A percentile compares a stretch with the other conserved stretches of the same genome.
Conservation (phyloP, 2,113 vertebrate species). For the Epinephelus lanceolatus region DNA sequence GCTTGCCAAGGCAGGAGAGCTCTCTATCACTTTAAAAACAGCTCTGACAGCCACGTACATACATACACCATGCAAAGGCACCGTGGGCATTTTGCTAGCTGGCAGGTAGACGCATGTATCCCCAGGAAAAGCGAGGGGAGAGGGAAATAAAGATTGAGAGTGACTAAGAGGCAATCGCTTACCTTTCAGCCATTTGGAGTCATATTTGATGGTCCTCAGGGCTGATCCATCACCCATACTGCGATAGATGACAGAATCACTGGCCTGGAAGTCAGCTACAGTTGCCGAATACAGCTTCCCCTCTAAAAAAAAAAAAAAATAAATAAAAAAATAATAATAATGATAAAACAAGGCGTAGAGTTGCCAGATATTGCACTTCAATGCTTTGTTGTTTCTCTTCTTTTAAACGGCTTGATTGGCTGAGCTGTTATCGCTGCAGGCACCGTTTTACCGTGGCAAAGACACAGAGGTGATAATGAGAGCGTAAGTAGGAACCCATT, state of each 20-base stretch:
- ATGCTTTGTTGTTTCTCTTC: conserved; percentile 41
- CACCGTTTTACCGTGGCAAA: conserved; percentile 64
- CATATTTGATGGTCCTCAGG: conserved; percentile 98
- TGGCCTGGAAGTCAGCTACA: conserved; percentile 98
- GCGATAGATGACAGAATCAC: conserved; percentile 98
- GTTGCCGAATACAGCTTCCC: conserved; percentile 98
- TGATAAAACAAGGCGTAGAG: conserved; percentile 6
- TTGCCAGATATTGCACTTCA: conserved; percentile 20
- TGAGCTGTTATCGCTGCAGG: conserved; percentile 63
- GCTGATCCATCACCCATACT: conserved; percentile 98
- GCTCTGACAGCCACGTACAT: conserved; percentile 55
- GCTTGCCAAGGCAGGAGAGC: conserved; percentile 54
- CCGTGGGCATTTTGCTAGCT: conserved; percentile 32
- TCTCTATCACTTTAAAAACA: conserved; percentile 50
- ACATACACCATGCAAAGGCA: conserved; percentile 34
- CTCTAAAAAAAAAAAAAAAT: conserved; percentile 81
- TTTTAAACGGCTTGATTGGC: conserved; percentile 70
- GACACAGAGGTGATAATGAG: conserved; percentile 75
- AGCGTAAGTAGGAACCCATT: conserved; percentile 65
- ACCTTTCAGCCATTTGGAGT: conserved; percentile 99
- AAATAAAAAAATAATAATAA: too few species aligned
- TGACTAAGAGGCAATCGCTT: conserved; percentile 45
- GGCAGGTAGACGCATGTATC: conserved; percentile 52
- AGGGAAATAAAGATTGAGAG: conserved; percentile 18
- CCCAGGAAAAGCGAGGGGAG: neutral